Base-by-base conservation (phyloP, 35 echinoderm and acorn worm species). In the Heliocidaris erythrogramma region DNA sequence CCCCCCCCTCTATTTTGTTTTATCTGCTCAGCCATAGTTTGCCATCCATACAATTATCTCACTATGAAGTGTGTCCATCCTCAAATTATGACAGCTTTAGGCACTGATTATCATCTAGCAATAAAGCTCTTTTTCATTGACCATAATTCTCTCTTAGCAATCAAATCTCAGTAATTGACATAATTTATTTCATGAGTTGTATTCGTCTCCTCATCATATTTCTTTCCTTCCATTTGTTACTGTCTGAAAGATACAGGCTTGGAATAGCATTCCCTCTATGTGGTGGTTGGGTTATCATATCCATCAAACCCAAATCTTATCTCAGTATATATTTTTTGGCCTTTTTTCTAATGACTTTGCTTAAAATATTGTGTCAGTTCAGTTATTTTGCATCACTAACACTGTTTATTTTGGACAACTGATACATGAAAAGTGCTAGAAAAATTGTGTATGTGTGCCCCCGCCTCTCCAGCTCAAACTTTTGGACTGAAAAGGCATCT, bases 81-180 rank as follows among this genome's bases (percentile, higher is more conserved):
- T 42, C 30, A 11, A 88, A 88, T 88, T 88, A 88, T 88, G 86
- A 88, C 47, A 48, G 86, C 86, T 88, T 27, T 88, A 12, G 42
- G 86, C 86, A 32, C 27, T 12, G 30, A n/a, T 87, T 87, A 21
- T 87, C 32, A 30, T 42, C 18, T 2, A 0, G 29, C 85, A 30
- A 87, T 88, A 88, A 88, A 31, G 30, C 86, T 21, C 9, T 88
- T 35, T 48, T 5, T 9, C 47, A 32, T 1, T 48, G 16, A 88
- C 31, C 86, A 88, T 88, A 88, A 88, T 88, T 88, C 86, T 88
- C 13, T 88, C 86, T 88, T 88, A 88, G 30, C 35, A 27, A 88
- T 48, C 30, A 48, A 88, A 48, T 88, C 86, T 88, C 14, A 11
- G 47, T 88, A 48, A 88, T 88, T 88, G 86, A 10, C 86, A 48